Base-by-base conservation (phyloP, 2,888 invertebrate species). In the Stenodema calcarata region DNA sequence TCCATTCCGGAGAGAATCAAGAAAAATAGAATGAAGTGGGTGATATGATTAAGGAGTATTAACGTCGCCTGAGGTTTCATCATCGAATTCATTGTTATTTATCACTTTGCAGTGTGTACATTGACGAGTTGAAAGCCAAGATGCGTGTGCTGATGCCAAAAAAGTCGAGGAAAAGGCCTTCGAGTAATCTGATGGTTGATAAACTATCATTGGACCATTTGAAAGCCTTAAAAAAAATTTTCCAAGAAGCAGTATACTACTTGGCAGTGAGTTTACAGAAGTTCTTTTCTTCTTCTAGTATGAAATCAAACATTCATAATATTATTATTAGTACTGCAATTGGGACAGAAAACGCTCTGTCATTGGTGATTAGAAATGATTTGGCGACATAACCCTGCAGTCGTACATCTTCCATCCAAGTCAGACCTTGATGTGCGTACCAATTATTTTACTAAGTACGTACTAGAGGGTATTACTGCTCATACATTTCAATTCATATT, bases 1-100 rank as follows among this genome's bases (percentile, higher is more conserved):
- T 84, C 84, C 9, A 47, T 84, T 16, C 70, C 84, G 1, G 84
- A 84, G 47, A 41, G 73, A 28, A 84, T 84, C 30, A 70, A 73
- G 18, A 84, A 23, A 28, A 73, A 70, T 28, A 84, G 44, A 44
- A 70, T 47, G 23, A 84, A 73, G 84, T 84, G 16, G 28, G 54
- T 78, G 54, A 2, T 18, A 9, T 23, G 3, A 27, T 70, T n/a
- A n/a, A n/a, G n/a, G 18, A 18, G 70, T 28, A 4, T 27, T 9
- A 27, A 70, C 27, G 2, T 16, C 4, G 16, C 28, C 3, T 70
- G 70, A 9, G 18, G 18, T 35, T 35, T 35, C 35, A 35, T 35
- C 35, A 35, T 54, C 11, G 2, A 54, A 54, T 54, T 54, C 11
- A 3, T 54, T 18, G 18, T 3, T 54, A 3, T 4, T 54, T 54